Evolutionary conservation across 2,888 invertebrate genomes (phyloP).

Genomic region (Argynnis bischoffii): DNA sequence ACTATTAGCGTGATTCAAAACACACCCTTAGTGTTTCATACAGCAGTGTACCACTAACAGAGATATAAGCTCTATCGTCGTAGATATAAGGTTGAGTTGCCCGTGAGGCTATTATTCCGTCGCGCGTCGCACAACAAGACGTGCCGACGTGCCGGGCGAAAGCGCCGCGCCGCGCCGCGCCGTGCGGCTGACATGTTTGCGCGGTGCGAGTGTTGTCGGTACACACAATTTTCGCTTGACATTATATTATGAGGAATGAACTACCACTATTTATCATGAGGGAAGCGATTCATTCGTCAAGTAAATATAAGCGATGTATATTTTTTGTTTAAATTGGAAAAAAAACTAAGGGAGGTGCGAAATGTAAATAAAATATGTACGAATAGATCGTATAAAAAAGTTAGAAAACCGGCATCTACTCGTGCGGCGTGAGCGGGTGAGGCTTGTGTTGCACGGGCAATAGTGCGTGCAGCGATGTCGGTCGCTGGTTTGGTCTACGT

Average conservation of each 20-base stretch:
- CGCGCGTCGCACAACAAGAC: too few relatives aligned
- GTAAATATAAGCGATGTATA: neutral
- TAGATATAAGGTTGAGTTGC: neutral
- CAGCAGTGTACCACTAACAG: too few relatives aligned
- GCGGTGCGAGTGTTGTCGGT: conserved; percentile 5
- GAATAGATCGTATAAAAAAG: too few relatives aligned
- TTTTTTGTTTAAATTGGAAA: neutral
- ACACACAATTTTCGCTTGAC: conserved; percentile 9
- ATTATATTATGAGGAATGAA: conserved; percentile 4
- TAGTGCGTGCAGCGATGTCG: too few relatives aligned
- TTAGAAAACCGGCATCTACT: too few relatives aligned
- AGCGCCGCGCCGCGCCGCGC: conserved; percentile 10
- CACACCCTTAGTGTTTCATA: conserved; percentile 10
- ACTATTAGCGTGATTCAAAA: conserved; percentile 20
- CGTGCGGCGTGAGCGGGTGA: too few relatives aligned
- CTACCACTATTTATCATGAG: conserved; percentile 4
- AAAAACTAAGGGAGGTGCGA: too few relatives aligned
- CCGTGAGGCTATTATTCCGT: too few relatives aligned
- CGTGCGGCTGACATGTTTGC: conserved; percentile 28
- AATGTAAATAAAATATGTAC: too few relatives aligned
- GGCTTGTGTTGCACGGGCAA: too few relatives aligned
- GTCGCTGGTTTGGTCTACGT: too few relatives aligned
- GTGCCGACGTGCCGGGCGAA: neutral
- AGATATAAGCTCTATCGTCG: neutral
- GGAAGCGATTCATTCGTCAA: conserved; percentile 10